phyloP scores from a whole-genome alignment of 2,797 vertebrate species.

The Lutjanus campechanus region DNA sequence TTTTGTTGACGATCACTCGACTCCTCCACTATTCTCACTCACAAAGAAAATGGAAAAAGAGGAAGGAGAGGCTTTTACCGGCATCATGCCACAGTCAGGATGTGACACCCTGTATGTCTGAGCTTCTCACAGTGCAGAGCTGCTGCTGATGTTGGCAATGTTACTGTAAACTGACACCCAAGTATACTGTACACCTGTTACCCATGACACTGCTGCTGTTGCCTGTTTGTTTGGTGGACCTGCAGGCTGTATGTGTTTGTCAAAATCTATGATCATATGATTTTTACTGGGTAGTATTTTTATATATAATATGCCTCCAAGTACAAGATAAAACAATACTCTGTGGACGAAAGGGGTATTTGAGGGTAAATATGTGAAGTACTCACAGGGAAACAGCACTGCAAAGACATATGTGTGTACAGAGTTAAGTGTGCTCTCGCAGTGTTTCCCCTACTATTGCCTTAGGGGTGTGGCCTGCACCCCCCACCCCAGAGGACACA shows the following conservation, averaged over 20 bases:
- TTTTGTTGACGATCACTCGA: not conserved
- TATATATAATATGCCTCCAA: not conserved
- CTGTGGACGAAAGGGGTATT: not conserved
- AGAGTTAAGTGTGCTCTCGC: not conserved
- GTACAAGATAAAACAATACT: not conserved
- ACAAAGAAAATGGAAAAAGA: not conserved
- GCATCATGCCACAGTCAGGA: constrained; percentile 3
- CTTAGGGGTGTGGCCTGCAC: too few species aligned
- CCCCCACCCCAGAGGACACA: too few species aligned
- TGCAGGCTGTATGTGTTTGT: not conserved
- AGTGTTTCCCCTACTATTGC: too few species aligned
- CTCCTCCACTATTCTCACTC: constrained; percentile 1
- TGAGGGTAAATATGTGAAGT: not conserved
- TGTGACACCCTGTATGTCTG: not conserved
- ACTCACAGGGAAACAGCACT: not conserved
- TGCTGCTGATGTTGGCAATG: constrained; percentile 7
- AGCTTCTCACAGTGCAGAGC: constrained; percentile 11
- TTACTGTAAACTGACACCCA: constrained; percentile 5
- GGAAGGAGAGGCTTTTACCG: not conserved
- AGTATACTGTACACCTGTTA: too few species aligned
- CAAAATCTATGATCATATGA: not conserved
- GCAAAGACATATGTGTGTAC: not conserved
- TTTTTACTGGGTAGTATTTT: not conserved
- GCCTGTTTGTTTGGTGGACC: not conserved
- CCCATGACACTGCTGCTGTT: not conserved